Base-by-base conservation (phyloP, 2,888 invertebrate genomes). In the Geotrupes spiniger region DNA sequence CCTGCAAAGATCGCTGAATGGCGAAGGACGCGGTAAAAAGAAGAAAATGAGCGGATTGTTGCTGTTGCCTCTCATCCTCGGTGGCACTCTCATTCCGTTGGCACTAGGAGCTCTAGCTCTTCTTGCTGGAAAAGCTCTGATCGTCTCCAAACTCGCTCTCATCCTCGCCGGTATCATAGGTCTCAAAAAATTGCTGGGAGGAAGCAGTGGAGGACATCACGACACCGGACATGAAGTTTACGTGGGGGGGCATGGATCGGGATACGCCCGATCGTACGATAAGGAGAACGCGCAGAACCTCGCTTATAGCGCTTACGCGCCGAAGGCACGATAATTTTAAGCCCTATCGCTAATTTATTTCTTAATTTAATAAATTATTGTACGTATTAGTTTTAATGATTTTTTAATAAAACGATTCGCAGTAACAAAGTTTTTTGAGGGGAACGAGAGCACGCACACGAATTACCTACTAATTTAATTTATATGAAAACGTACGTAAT, bases 141-240 rank as follows among this genome's bases (percentile, higher is more conserved):
- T 91, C 60, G 87, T 91, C 38, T 89, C 89, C 56, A 91, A 91
- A 67, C 73, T 91, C 58, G 91, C 91, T 0, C 72, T 91, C 43
- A 89, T 90, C 0, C 74, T 91, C 40, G 89, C 91, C 49, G 87
- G 85, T 57, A 90, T 91, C 61, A 88, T 91, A 58, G 91, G 90
- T 2, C 76, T 92, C 70, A 91, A 90, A 78, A 91, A 91, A 64
- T 79, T 92, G 21, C 76, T 90, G 36, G 79, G 84, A 2, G 80
- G 80, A 25, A 79, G 81, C 4, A 68, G 70, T 8, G 79, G 81
- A 48, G 80, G 80, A 6, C 75, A 45, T 28, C 49, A 77, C 60
- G 83, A 85, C 47, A 79, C 82, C 43, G 81, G 82, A 10, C 84
- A 85, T 61, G 85, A 85, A 61, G 72, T 71, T 49, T 73, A 86